Base-by-base conservation (phyloP, 2,113 vertebrate species). In the Tapirus terrestris region DNA sequence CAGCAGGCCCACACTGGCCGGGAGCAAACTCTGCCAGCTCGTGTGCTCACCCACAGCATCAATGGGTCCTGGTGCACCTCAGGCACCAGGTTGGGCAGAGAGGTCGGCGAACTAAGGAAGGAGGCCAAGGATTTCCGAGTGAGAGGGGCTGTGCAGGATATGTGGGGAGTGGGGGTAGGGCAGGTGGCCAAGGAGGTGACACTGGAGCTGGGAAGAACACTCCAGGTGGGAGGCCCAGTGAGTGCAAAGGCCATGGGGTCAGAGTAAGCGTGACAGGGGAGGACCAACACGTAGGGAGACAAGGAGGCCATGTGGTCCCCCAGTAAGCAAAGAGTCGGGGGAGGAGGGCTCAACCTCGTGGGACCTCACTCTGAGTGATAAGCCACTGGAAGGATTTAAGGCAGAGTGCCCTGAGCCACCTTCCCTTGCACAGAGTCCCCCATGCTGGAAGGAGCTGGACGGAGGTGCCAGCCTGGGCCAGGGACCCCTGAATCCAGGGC, bases 151-250 rank as follows among this genome's bases (percentile, higher is more conserved):
- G 1, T 27, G 31, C 8, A 84, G 48, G 63, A 77, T 53, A 25
- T 39, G 60, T 48, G 27, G 27, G 5, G 0, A 2, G 11, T 11
- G 7, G 4, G 0, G 31, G 43, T 1, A 18, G 53, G 67, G n/a
- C 51, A 43, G 36, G 33, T 33, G 51, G 90, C 67, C 76, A 63
- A 53, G 31, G 45, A 85, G 45, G 45, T 60, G 36, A 67, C 36
- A 12, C 4, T 23, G 33, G 63, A 80, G 39, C 79, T 27, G 31
- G 80, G 68, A 83, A 65, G 11, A 56, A 27, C 43, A 58, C 53
- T 77, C 17, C 29, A 70, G 82, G 75, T 43, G 65, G 31, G 51
- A 63, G 51, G 36, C n/a, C 60, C 61, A 53, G 33, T 0, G 6
- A 48, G 31, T 20, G 17, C 39, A 79, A 73, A 97, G 18, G 43